A percentile compares a stretch with the other conserved stretches of the same genome.
Evolutionary conservation across 2,888 invertebrate species (phyloP).

Genomic region (Crioceris asparagi): DNA sequence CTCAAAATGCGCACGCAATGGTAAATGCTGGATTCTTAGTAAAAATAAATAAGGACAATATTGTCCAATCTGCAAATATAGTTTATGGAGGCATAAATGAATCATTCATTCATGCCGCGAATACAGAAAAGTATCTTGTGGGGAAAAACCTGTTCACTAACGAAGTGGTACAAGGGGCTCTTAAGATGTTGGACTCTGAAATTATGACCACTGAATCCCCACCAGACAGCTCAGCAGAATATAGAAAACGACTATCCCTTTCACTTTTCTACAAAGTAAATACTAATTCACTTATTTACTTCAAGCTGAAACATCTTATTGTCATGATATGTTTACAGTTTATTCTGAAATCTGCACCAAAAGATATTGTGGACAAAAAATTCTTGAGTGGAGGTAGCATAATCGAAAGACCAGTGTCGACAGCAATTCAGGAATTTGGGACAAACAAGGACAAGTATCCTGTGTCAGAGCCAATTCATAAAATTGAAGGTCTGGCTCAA

Average conservation of each 20-base stretch:
- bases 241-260: conserved; percentile 58
- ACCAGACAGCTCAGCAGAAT: conserved; percentile 58
- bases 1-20: conserved; percentile 64
- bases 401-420: conserved; percentile 44
- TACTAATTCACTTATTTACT: too few species aligned
- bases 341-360: conserved; percentile 31
- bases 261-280: conserved; percentile 72
- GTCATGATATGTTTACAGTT: conserved; percentile 25
- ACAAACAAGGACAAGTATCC: conserved; percentile 52
- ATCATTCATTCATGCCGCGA: conserved; percentile 40
- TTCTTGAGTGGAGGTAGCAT: conserved; percentile 40
- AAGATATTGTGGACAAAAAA: conserved; percentile 6
- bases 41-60: conserved; percentile 39
- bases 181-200: conserved; percentile 44
- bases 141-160: conserved; percentile 37
- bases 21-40: conserved; percentile 65
- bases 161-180: conserved; percentile 36
- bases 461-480: conserved; percentile 50
- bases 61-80: conserved; percentile 43
- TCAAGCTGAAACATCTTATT: too few species aligned
- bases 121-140: conserved; percentile 40
- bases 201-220: conserved; percentile 50
- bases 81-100: conserved; percentile 56
- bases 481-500: conserved; percentile 49
- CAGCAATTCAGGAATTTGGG: conserved; percentile 49